Evolutionary conservation across 1,140 invertebrate species (phyloP), one percentile per base, ranked within the genome.

Genomic region (Brachionus angularis): DNA sequence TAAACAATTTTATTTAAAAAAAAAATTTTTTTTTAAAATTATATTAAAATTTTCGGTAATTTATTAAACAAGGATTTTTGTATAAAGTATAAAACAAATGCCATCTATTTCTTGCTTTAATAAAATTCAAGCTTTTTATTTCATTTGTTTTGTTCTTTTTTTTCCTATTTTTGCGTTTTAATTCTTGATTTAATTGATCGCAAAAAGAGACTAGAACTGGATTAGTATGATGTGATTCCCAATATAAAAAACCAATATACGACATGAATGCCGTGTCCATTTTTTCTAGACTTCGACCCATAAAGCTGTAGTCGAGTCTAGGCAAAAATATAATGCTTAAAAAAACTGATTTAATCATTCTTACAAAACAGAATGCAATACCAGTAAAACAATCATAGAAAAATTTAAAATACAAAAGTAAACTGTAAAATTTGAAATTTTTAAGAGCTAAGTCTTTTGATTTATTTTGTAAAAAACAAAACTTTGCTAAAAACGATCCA

Each of bases 371-470:
- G 7, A 70, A 18, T 3, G 46, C 31, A 25, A 70, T 50, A 25
- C 67, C 67, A 3, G 46, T 50, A 18, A 70, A 70, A 29, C 67
- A 70, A 70, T 70, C 67, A 53, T 50, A 70, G 18, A 70, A 70
- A 52, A 70, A 70, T 42, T 50, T 70, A 53, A 70, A 70, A 36
- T 70, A 70, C 18, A 50, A 36, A 70, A 70, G 52, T 25, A 50
- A 16, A 23, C 46, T 50, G 29, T 52, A 70, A 14, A 27, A 16
- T 10, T 50, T 50, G 12, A 70, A 7, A 29, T 50, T 70, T 25
- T 50, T 50, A 3, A 70, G 31, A n/a, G 14, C 29, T 2, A 52
- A 18, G 4, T 34, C 27, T 16, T 70, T 50, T n/a, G 47, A 34
- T 50, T 29, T 23, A 16, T 36, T 10, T 29, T 36, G 47, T n/a